These are phyloP conservation scores for Creontiades dilutus DNA, from an alignment of 2,888 invertebrate species.

Conservation along the genomic window DNA sequence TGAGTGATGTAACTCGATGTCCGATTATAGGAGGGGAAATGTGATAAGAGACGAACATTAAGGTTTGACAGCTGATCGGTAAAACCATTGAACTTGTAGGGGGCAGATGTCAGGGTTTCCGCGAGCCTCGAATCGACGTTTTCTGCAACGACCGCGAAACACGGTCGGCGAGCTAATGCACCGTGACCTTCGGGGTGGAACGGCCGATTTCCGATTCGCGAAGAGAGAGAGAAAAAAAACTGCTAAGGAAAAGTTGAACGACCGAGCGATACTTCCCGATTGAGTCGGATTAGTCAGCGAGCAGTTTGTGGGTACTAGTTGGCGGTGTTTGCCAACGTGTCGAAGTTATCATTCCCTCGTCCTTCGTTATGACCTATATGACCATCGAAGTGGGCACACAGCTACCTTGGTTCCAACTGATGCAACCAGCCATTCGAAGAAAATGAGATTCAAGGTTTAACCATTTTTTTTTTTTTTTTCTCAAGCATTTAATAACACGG, in stretches of 20 bases:
- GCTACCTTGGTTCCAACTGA: slow-evolving; percentile 3
- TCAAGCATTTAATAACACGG: too few relatives aligned
- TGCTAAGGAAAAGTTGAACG: background rate
- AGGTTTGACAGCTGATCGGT: too few relatives aligned
- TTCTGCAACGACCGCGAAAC: slow-evolving; percentile 20
- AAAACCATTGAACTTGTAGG: too few relatives aligned
- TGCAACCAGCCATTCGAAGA: background rate
- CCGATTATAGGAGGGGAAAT: too few relatives aligned
- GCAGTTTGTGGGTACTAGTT: background rate
- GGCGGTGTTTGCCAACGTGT: background rate
- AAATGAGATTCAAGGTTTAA: background rate
- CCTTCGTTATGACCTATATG: slow-evolving; percentile 25
- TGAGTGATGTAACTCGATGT: too few relatives aligned
- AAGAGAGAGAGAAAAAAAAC: background rate
- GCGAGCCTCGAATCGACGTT: background rate
- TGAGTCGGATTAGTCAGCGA: slow-evolving; percentile 6
- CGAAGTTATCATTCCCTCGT: background rate
- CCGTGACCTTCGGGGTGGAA: slow-evolving; percentile 17
- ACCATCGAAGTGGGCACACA: background rate
- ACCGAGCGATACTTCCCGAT: slow-evolving; percentile 39
- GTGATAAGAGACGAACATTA: too few relatives aligned
- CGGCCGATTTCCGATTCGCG: slow-evolving; percentile 21
- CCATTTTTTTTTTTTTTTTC: too few relatives aligned
- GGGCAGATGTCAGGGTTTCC: too few relatives aligned
- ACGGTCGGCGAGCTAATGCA: background rate